Conservation (phyloP, 1,140 invertebrate genomes). For the Octopus bimaculoides region DNA sequence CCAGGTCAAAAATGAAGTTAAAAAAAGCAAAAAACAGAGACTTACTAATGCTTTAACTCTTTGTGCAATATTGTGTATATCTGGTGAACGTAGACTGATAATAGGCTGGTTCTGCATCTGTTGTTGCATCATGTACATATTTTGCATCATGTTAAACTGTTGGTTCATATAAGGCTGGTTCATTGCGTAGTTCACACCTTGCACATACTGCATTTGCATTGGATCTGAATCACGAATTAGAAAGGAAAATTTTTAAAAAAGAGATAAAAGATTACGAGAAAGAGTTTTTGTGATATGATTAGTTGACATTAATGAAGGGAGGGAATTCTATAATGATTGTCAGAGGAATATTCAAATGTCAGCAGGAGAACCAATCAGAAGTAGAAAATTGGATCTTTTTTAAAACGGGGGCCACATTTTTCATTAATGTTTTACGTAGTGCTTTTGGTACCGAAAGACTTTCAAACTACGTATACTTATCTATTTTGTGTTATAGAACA, state of each 20-base stretch:
- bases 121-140: constrained; percentile 11
- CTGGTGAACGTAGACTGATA: constrained; percentile 8
- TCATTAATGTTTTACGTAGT: too few relatives aligned
- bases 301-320: neutral
- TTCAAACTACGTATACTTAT: too few relatives aligned
- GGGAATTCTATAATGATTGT: neutral
- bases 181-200: constrained; percentile 2
- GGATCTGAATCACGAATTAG: neutral
- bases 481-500: too few relatives aligned
- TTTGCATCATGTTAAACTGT: neutral
- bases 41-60: constrained; percentile 5
- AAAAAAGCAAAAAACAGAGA: neutral
- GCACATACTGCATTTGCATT: neutral
- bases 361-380: too few relatives aligned
- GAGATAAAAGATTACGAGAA: neutral
- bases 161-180: neutral
- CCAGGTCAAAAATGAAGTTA: too few relatives aligned
- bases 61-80: constrained; percentile 7
- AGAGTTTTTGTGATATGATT: neutral
- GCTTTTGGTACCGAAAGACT: too few relatives aligned
- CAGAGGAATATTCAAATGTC: too few relatives aligned
- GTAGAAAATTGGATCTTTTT: too few relatives aligned
- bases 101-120: neutral
- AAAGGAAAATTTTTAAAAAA: neutral
- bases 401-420: too few relatives aligned